Conservation (phyloP, 2,113 vertebrate genomes). For the Alethe diademata region DNA sequence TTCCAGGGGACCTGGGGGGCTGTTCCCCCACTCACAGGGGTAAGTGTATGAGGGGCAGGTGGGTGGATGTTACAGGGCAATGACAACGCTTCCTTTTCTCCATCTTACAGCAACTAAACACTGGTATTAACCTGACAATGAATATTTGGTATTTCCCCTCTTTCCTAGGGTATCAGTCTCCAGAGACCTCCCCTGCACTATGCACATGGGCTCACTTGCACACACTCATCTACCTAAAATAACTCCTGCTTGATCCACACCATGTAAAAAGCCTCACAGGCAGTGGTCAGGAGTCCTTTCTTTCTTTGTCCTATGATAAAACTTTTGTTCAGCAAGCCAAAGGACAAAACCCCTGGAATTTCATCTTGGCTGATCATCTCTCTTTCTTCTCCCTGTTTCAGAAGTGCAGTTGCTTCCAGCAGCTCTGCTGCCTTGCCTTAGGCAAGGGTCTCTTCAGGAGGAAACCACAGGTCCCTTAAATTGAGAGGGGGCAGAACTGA, state of each 20-base stretch:
- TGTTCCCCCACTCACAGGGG: accelerated
- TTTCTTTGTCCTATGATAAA: not conserved
- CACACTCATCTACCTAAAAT: not conserved
- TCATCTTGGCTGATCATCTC: not conserved
- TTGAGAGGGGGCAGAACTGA: not conserved
- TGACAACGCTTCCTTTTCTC: not conserved
- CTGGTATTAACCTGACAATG: not conserved
- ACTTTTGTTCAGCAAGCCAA: not conserved
- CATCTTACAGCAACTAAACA: not conserved
- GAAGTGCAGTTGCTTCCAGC: not conserved
- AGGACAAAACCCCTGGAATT: not conserved
- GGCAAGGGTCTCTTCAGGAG: not conserved
- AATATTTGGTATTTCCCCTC: not conserved
- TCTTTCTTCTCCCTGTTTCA: not conserved
- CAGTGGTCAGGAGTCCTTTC: not conserved
- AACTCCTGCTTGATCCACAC: not conserved
- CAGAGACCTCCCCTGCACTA: not conserved
- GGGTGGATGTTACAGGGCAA: not conserved
- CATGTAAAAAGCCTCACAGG: not conserved
- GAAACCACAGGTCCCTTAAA: not conserved
- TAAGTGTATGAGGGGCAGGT: accelerated
- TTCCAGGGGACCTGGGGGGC: accelerated
- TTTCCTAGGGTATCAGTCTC: not conserved
- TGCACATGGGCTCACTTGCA: not conserved
- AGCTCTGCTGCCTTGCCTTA: not conserved